Base-by-base conservation (phyloP, 2,113 vertebrate genomes). In the Ammodytes dubius region DNA sequence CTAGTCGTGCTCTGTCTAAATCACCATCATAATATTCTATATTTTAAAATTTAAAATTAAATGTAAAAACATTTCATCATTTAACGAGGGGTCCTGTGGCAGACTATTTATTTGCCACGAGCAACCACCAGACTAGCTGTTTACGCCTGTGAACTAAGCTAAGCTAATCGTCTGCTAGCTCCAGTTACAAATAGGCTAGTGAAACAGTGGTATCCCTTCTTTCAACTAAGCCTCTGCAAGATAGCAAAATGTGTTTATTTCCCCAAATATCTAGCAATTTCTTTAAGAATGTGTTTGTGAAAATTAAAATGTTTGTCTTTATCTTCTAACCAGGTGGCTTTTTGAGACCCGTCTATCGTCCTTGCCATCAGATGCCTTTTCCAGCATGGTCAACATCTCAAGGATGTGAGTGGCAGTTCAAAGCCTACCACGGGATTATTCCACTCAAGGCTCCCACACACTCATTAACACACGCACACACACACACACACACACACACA, bases 301-400 rank as follows among this genome's bases (percentile, higher is more conserved):
- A 47, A 15, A 57, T 46, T 68, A 46, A 72, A 81, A 68, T 61
- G 3, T 43, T 11, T 0, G 0, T 63, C n/a, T 79, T 49, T 56
- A 42, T 77, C 76, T 78, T 63, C 54, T 64, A 58, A 87, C 7
- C 87, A 99, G 98, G 91, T 97, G 96, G 75, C 94, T 99, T 87
- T 93, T 95, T 86, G 98, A 99, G 92, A 99, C 98, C 39, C 93
- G 93, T 46, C 93, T 99, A 81, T 93, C 91, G 69, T 95, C 94
- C 8, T 92, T 99, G 71, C 96, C 96, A 61, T 90, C 94, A 63
- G 94, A 89, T 0, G 97, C 96, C 15, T 99, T 99, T 78, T 93
- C 95, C 84, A 94, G 93, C 89, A 91, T 98, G 85, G 94, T 96
- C 88, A 99, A 99, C 94, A 97, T 99, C 89, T 97, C 98, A 79